Base-by-base conservation (phyloP, 2,113 vertebrate species). In the Pollachius pollachius region DNA sequence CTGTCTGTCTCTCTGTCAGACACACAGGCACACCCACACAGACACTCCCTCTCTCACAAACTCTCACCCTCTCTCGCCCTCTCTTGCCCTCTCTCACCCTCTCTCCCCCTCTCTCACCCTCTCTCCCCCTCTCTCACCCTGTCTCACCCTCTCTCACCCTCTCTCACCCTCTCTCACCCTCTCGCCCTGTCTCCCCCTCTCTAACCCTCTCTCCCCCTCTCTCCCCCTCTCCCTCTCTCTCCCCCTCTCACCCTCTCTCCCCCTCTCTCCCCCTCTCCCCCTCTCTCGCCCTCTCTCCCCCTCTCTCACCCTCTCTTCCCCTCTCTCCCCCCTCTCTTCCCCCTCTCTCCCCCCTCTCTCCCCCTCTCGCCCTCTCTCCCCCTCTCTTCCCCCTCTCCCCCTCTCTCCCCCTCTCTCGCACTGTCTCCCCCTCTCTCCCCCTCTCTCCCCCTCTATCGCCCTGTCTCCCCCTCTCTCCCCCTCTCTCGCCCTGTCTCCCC, bases 191-290 rank as follows among this genome's bases (percentile, higher is more conserved):
- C 63, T 64, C 63, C 18, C 80, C 74, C 73, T 73, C 68, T 81
- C 12, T 85, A 68, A 21, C 84, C 75, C 62, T 64, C 62, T 64
- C 62, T 64, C 91, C 75, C 60, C 93, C 9, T 8, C 6, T 66
- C 48, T 58, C 18, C 8, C 11, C 23, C 48, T 25, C 65, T 56
- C 65, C 25, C 21, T 6, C 21, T 37, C 37, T 72, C 17, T 73
- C 18, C 60, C 12, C 72, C 25, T 59, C 58, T 59, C 37, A 1
- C 9, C 1, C 5, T 41, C 37, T 41, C 37, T 41, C 60, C 25
- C 1, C 23, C 60, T 34, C 61, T 54, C 48, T 34, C 61, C 18
- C 48, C 64, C 8, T 52, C 67, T 60, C 27, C 30, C 48, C 8
- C 19, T 23, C 61, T 41, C 25, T 65, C 25, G 11, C 17, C 6